These are phyloP conservation scores for Hoplodrina ambigua DNA, from an alignment of 2,888 invertebrate genomes.

Conservation along the genomic window DNA sequence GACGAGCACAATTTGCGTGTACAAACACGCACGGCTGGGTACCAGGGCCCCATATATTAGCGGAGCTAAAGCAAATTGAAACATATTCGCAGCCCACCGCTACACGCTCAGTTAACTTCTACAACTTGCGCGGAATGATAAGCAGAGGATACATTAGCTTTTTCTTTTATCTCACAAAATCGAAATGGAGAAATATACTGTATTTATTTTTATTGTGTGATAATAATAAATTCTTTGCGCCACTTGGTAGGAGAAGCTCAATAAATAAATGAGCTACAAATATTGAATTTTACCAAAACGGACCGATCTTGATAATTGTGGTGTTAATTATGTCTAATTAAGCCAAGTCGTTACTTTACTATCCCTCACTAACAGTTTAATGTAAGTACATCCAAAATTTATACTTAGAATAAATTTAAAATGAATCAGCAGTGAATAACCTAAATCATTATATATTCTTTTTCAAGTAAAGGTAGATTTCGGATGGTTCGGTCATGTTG, in stretches of 20 bases:
- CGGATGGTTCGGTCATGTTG: too few species aligned
- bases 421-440: too few species aligned
- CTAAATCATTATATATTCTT: too few species aligned
- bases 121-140: constrained; percentile 59
- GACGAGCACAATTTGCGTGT: constrained; percentile 50
- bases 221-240: constrained; percentile 25
- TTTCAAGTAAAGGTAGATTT: too few species aligned
- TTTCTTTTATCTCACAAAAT: constrained; percentile 41
- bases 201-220: neutral
- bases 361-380: too few species aligned
- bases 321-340: too few species aligned
- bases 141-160: constrained; percentile 53
- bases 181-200: constrained; percentile 10
- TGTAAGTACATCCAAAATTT: too few species aligned
- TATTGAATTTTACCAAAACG: neutral
- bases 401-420: too few species aligned
- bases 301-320: neutral
- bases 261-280: constrained; percentile 26
- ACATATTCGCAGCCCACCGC: constrained; percentile 42
- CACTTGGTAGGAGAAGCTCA: neutral
- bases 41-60: constrained; percentile 48
- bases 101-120: constrained; percentile 60
- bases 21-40: constrained; percentile 36
- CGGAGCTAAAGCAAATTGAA: constrained; percentile 49
- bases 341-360: too few species aligned